Base-by-base conservation (phyloP, 1,140 invertebrate genomes). In the Mizuhopecten yessoensis region DNA sequence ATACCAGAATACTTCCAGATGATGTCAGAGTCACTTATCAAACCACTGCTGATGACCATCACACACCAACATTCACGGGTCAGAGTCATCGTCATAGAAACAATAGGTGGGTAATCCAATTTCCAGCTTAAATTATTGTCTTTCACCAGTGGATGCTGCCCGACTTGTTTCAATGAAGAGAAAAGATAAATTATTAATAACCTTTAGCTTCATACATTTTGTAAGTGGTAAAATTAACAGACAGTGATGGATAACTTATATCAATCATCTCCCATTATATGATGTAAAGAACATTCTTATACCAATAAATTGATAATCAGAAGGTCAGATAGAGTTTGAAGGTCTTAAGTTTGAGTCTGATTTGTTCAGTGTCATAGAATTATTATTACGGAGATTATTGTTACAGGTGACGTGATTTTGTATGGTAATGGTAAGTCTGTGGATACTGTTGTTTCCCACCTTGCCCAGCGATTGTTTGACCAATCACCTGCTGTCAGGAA, bases 1-100 rank as follows among this genome's bases (percentile, higher is more conserved):
- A 94, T 98, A 15, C 97, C 97, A n/a, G 96, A 97, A 91, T 97
- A 98, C 94, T 98, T 99, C 95, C 98, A 98, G 94, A 97, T 97
- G 86, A 97, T 97, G 92, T 98, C 98, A 0, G 98, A 98, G 93
- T 97, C 96, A 75, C 97, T 98, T 88, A 97, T 98, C 0, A 97
- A 98, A 94, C 98, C 98, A 17, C 96, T 98, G 0, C 94, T 98
- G 29, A 96, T 96, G 34, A 97, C 98, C 95, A 97, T 98, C 92
- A 96, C 97, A 87, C 98, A 99, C 96, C 98, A 98, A 94, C 98
- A 98, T 96, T 98, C 97, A 87, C 98, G 97, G 97, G 97, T 99
- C 86, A 96, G 98, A 92, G 97, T 98, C 9, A 97, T 97, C 49
- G 97, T 98, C 33, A 97, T 99, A 34, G 97, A 97, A 95, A 97